Base-by-base conservation (phyloP, 35 echinoderm and acorn worm species). In the Apostichopus parvimensis region DNA sequence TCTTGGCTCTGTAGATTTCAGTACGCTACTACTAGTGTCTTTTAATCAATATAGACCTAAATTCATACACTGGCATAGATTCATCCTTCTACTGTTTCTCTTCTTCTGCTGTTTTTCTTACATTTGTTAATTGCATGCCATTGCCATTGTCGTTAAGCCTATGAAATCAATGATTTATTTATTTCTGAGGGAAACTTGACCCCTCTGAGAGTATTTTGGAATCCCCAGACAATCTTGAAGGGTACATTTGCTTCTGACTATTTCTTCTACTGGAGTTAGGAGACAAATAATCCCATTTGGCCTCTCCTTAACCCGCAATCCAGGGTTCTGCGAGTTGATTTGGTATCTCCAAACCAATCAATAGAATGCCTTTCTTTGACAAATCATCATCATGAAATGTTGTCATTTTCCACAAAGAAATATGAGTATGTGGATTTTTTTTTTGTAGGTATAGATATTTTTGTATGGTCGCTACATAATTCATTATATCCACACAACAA, bases 81-180 rank as follows among this genome's bases (percentile, higher is more conserved):
- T n/a, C 71, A 75, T n/a, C 71, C 71, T 75, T 22, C 6, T 20
- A 75, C 17, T 75, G 15, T 75, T 61, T 61, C 12, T 75, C 20
- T 17, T 17, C 20, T 18, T 75, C 71, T 75, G 13, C 71, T 75
- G 71, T 80, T 55, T 79, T 13, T 80, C 26, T 80, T 80, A 53
- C 53, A 80, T 53, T 83, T 83, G 23, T 18, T 83, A 17, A 55
- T 21, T 80, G 53, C 80, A 83, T 55, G 56, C 80, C 80, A 83
- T 57, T 83, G 28, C 9, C 56, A 83, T 83, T 83, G 53, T 80
- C 25, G 25, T 80, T 45, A 83, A 56, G 23, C n/a, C 12, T 75
- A 75, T 75, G 71, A 75, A 80, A 80, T 80, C 80, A 83, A 57
- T 83, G 80, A 83, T 83, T 83, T 83, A 83, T 83, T 83, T 83